Conservation (phyloP, 2,113 vertebrate species). For the Sitta europaea region DNA sequence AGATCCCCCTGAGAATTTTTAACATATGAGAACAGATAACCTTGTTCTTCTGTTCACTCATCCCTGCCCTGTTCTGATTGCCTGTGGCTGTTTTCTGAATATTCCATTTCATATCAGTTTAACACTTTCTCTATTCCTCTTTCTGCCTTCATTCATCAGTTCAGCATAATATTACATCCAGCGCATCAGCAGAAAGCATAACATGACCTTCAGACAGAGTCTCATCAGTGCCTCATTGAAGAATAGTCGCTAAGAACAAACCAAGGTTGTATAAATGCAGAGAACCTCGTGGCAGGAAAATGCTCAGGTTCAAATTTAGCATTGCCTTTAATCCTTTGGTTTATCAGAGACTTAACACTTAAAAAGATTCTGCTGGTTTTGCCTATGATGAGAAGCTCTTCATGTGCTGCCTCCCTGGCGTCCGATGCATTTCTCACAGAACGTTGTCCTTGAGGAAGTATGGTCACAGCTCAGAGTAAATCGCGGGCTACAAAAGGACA, state of each 20-base stretch:
- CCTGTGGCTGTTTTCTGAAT: conserved; percentile 36
- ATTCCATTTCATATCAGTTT: conserved; percentile 48
- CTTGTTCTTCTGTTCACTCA: conserved; percentile 59
- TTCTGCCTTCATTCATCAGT: conserved; percentile 52
- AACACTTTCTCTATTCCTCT: conserved; percentile 40
- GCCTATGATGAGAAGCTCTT: neutral
- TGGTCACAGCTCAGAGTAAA: neutral
- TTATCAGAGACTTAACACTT: neutral
- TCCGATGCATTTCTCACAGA: neutral
- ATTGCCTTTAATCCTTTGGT: neutral
- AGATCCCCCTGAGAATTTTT: conserved; percentile 42
- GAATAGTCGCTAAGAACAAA: neutral
- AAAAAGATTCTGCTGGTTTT: neutral
- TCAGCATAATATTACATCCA: conserved; percentile 27
- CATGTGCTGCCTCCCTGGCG: neutral
- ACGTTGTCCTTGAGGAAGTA: fast-evolving
- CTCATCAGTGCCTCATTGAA: neutral
- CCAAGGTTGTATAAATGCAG: neutral
- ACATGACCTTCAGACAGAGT: neutral
- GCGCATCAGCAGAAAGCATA: neutral
- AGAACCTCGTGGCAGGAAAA: neutral
- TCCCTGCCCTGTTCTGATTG: conserved; percentile 40
- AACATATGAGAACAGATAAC: conserved; percentile 49
- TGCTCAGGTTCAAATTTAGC: neutral
- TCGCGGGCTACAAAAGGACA: neutral